Evolutionary conservation across 2,888 invertebrate genomes (phyloP), one percentile per base, ranked within the genome.

Genomic region (Epistrophe grossulariae): DNA sequence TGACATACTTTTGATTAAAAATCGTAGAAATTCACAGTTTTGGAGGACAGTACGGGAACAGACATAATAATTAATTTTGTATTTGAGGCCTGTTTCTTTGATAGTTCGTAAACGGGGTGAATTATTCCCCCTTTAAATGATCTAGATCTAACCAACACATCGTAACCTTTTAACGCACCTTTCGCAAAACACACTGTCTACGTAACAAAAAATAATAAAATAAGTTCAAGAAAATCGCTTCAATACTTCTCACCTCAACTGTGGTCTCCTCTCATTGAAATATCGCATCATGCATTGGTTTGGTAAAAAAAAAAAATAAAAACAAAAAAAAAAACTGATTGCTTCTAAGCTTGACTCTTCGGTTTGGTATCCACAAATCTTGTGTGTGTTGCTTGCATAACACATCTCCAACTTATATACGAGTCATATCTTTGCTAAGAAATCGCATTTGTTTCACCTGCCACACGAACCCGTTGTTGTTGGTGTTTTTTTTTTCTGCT

Each of bases 371-470:
- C 40, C 59, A 85, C 73, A 79, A 78, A 85, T 74, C 85, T 78
- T 68, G 28, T 45, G 15, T 71, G 15, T 71, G 73, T 55, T 52
- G 73, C 81, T 74, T 78, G 73, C 85, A 85, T 81, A 85, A 81
- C 77, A 64, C 68, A 68, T 50, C 68, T 43, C 50, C 50, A 8
- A 40, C 52, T 31, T 35, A 9, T 38, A 31, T 55, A 55, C 28
- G 40, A 81, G 73, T 72, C 74, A 59, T 85, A 85, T 85, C 85
- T 85, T 64, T 70, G 70, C 55, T 55, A 57, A 82, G 78, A 57
- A 78, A 85, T 81, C 78, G 59, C 78, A 74, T 81, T 85, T 78
- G 50, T 85, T 85, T 74, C 81, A 85, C 81, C 85, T 85, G 81
- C 81, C 81, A 74, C 74, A 68, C 17, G 55, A 48, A 55, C 15